Evolutionary conservation across 92 coral and sea anemone genomes (phyloP).

Genomic region (Heteractis magnifica): DNA sequence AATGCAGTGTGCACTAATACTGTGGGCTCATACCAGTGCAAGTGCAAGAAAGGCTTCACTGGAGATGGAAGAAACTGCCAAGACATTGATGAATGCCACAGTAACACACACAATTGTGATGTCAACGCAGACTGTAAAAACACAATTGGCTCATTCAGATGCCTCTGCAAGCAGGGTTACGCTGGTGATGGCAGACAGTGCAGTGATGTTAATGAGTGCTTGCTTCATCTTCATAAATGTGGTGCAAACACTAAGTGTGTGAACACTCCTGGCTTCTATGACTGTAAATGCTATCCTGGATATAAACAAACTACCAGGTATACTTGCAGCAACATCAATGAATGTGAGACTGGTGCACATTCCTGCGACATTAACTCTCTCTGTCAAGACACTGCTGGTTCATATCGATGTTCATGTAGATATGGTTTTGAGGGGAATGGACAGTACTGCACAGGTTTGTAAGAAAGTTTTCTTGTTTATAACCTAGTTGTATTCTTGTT

Average conservation of each 20-base stretch:
- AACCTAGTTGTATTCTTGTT: too few species aligned
- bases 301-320: not conserved
- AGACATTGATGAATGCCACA: conserved; percentile 1
- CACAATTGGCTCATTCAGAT: not conserved
- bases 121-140: not conserved
- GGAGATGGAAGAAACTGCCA: not conserved
- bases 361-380: not conserved
- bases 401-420: not conserved
- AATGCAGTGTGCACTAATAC: too few species aligned
- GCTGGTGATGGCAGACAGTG: not conserved
- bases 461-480: too few species aligned
- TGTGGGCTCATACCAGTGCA: not conserved
- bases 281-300: not conserved
- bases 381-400: not conserved
- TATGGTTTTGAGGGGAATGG: not conserved
- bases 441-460: not conserved
- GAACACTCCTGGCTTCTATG: not conserved
- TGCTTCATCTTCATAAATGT: not conserved
- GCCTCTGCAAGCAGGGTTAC: not conserved
- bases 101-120: not conserved
- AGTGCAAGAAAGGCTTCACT: not conserved
- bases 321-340: not conserved
- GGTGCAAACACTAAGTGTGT: not conserved
- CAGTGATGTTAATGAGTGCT: not conserved
- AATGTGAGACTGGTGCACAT: not conserved